Base-by-base conservation (phyloP, 1,140 invertebrate species). In the Drosophila cardini region DNA sequence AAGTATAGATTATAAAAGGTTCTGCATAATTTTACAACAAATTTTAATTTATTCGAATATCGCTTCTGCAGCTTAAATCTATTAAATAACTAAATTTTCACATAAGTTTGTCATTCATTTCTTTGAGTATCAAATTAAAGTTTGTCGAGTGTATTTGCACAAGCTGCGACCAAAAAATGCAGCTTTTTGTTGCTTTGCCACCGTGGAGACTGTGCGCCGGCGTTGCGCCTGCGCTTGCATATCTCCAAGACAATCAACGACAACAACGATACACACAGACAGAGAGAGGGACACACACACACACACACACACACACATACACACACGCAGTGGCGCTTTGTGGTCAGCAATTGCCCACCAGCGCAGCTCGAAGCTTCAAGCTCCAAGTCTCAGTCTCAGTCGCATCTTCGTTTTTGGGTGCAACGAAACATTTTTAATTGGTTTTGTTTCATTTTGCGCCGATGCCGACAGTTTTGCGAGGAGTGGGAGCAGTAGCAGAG, bases 381-480 rank as follows among this genome's bases (percentile, higher is more conserved):
- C 60, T 34, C 50, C 21, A 26, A 76, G 48, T 45, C 48, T 45
- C 30, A 32, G 50, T 56, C 65, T 48, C 67, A 73, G 76, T 64
- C 71, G 78, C 80, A 85, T 73, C 83, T 83, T 83, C 84, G 83
- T 87, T 84, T 89, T 89, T 89, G 85, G 85, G 84, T 89, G 80
- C 86, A 90, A 90, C 79, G 79, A 90, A 90, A 90, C 86, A 90
- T 90, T 90, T 90, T 90, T 90, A 90, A 90, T 90, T 90, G 86
- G 86, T 90, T 90, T 90, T 90, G 86, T 90, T 90, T 90, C 86
- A 87, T 89, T 89, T 86, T 86, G 78, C 78, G 81, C 77, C 78
- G 74, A 75, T 75, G 79, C 81, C 70, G 72, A 38, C 63, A 45
- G 36, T 30, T 13, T n/a, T 18, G 32, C 8, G 38, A 13, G 18